Base-by-base conservation (phyloP, 2,113 vertebrate species). In the Scomber japonicus region DNA sequence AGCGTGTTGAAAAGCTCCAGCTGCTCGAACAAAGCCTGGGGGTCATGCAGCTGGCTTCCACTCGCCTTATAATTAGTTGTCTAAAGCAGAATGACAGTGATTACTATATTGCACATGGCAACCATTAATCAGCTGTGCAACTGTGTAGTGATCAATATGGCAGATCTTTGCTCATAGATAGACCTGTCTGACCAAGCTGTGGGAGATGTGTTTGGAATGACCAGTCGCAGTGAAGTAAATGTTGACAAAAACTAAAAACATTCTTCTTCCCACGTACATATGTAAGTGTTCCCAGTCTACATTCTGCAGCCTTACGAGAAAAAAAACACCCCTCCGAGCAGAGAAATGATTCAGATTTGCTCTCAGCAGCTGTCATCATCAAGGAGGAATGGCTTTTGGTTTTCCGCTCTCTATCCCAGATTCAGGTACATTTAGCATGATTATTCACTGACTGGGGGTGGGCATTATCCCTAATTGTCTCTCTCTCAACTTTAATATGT, bases 31-130 rank as follows among this genome's bases (percentile, higher is more conserved):
- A 84, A 86, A 89, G 87, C 87, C 83, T 31, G 54, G 27, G 73
- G 76, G 75, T 86, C 46, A 76, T 66, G 67, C 88, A 91, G 90
- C 90, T 90, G 92, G 71, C 60, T 75, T 71, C 62, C 63, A 24
- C 75, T 75, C 31, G 59, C 53, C 79, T 84, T 84, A 70, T 87
- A 87, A 90, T 83, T 77, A 82, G 74, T 67, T 55, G 65, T 75
- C 59, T 57, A 72, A 82, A 81, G 81, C 57, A 75, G 64, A 78
- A 86, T 81, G 67, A 89, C 75, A 68, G 71, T 86, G 74, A 93
- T 90, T 86, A 85, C 27, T 60, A 30, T 4, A 46, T 59, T 31
- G 30, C 62, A 81, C 78, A 14, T 82, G 77, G 85, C 71, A 91
- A 78, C 82, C 60, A 62, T 77, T 81, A 86, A 88, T 90, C 84